These are phyloP conservation scores for Champsocephalus gunnari DNA, from an alignment of 2,797 vertebrate genomes.

Conservation along the genomic window DNA sequence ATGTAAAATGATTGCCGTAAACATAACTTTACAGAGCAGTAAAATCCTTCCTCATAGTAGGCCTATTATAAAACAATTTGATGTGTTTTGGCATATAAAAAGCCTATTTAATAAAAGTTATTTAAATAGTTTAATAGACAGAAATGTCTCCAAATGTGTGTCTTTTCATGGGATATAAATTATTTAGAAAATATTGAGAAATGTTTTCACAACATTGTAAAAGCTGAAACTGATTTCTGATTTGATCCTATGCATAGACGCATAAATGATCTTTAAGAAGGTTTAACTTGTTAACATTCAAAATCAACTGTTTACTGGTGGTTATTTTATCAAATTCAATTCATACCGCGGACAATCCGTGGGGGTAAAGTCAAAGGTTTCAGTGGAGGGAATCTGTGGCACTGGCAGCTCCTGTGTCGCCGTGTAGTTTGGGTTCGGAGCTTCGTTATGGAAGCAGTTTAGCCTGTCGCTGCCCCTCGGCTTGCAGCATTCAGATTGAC, in stretches of 20 bases:
- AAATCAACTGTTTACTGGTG: background rate
- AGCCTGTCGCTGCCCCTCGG: background rate
- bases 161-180: background rate
- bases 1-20: background rate
- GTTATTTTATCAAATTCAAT: background rate
- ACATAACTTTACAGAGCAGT: background rate
- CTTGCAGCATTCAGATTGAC: conserved; percentile 75
- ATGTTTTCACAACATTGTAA: background rate
- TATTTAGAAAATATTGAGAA: background rate
- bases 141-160: background rate
- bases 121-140: background rate
- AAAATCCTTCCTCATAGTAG: too few species aligned
- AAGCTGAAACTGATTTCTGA: background rate
- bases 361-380: conserved; percentile 72
- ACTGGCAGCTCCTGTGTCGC: conserved; percentile 47
- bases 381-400: background rate
- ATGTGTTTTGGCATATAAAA: too few species aligned
- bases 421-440: conserved; percentile 71
- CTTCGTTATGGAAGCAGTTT: conserved; percentile 73
- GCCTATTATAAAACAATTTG: too few species aligned
- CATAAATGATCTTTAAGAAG: background rate
- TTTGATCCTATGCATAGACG: background rate
- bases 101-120: too few species aligned
- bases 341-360: conserved; percentile 69
- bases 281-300: background rate